phyloP scores from a whole-genome alignment of 2,888 invertebrate species.

The Pantelozetes paolii region DNA sequence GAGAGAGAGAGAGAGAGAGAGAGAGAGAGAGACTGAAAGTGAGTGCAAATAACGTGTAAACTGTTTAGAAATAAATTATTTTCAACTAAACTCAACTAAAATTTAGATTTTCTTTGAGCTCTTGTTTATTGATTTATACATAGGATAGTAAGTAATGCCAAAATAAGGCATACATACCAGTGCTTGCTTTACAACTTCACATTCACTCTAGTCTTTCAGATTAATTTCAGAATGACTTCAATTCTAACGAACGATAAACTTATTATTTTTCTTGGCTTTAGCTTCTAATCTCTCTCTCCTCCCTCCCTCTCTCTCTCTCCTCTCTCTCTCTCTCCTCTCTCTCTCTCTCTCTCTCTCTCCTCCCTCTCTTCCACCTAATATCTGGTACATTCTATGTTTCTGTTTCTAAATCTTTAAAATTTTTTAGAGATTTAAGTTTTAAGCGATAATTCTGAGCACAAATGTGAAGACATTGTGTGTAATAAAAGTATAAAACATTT shows the following conservation, averaged over 20 bases:
- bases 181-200: too few relatives aligned
- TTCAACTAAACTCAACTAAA: slow-evolving; percentile 1
- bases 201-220: not conserved
- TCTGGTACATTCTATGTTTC: not conserved
- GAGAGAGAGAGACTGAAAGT: not conserved
- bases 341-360: too few relatives aligned
- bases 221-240: not conserved
- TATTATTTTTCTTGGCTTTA: slow-evolving; percentile 1
- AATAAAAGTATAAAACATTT: not conserved
- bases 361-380: not conserved
- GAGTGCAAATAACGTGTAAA: slow-evolving; percentile 1
- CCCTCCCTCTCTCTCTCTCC: not conserved
- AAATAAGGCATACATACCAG: slow-evolving; percentile 15
- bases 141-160: slow-evolving; percentile 26
- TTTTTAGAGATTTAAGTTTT: not conserved
- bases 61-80: slow-evolving; percentile 26
- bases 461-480: not conserved
- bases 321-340: not conserved
- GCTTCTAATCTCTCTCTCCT: not conserved
- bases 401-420: not conserved
- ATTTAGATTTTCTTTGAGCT: slow-evolving; percentile 22
- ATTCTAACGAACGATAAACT: slow-evolving; percentile 5
- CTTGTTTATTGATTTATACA: slow-evolving; percentile 30
- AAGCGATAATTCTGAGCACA: not conserved
- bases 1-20: too few relatives aligned